Evolutionary conservation across 2,888 invertebrate genomes (phyloP).

Genomic region (Mesoligia furuncula): DNA sequence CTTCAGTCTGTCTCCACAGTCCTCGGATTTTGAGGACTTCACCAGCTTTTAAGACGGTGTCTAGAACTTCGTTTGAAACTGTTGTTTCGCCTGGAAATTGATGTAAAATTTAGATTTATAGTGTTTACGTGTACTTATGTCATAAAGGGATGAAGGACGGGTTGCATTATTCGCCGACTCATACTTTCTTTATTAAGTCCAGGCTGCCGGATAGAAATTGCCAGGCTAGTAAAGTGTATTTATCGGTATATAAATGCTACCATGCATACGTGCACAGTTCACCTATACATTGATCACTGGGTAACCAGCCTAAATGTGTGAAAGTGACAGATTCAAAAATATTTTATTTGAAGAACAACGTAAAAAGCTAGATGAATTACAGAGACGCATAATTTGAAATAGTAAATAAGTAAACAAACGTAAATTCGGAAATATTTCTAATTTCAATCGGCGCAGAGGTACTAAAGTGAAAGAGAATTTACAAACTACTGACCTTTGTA

Average conservation of each 20-base stretch:
- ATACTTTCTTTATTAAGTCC: not conserved
- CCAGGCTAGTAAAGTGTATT: not conserved
- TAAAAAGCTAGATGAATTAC: not conserved
- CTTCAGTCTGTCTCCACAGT: slow-evolving; percentile 93
- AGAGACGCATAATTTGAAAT: not conserved
- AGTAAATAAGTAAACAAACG: not conserved
- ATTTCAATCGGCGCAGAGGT: not conserved
- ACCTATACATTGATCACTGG: not conserved
- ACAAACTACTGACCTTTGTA: slow-evolving; percentile 91
- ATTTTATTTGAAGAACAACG: slow-evolving; percentile 4
- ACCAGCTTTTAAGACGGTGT: slow-evolving; percentile 95
- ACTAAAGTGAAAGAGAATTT: not conserved
- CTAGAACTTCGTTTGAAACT: slow-evolving; percentile 95
- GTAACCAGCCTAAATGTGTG: not conserved
- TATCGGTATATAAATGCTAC: not conserved
- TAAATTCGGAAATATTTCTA: not conserved
- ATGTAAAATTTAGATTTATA: not conserved
- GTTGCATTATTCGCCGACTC: not conserved
- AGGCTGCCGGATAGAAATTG: not conserved
- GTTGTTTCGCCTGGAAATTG: slow-evolving; percentile 92
- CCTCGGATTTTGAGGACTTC: slow-evolving; percentile 95
- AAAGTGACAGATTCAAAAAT: too few species aligned
- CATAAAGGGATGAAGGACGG: not conserved
- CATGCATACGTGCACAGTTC: not conserved
- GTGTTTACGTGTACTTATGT: not conserved